Evolutionary conservation across 1,140 invertebrate genomes (phyloP).

Genomic region (Drosophila punjabiensis): DNA sequence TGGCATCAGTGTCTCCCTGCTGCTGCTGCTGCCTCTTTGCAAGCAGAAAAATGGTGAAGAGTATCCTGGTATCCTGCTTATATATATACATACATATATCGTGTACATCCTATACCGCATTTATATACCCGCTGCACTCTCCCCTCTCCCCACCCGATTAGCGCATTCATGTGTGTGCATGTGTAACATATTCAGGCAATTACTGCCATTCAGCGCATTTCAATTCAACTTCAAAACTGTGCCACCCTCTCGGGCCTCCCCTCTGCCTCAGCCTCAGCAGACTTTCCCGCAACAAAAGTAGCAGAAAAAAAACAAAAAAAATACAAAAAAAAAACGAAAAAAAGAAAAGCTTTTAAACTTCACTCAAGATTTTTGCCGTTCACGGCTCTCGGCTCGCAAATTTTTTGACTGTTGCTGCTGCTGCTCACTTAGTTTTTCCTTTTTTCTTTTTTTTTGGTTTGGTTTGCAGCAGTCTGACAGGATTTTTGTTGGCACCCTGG

Average conservation of each 20-base stretch:
- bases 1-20: constrained; percentile 49
- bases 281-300: constrained; percentile 10
- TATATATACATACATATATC: constrained; percentile 16
- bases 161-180: constrained; percentile 77
- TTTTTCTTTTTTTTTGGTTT: background rate
- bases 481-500: constrained; percentile 15
- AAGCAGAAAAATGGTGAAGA: constrained; percentile 67
- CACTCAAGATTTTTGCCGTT: constrained; percentile 80
- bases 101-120: constrained; percentile 1
- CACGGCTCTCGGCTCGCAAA: constrained; percentile 77
- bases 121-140: background rate
- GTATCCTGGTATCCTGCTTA: constrained; percentile 24
- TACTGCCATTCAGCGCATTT: constrained; percentile 83
- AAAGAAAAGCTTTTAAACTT: constrained; percentile 76
- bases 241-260: constrained; percentile 11
- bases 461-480: background rate
- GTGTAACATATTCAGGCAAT: constrained; percentile 83
- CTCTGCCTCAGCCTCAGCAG: background rate
- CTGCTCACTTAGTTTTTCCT: constrained; percentile 67
- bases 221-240: constrained; percentile 83
- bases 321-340: background rate
- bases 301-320: constrained; percentile 41
- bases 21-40: constrained; percentile 34
- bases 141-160: constrained; percentile 33
- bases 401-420: constrained; percentile 78